phyloP scores from a whole-genome alignment of 2,797 vertebrate genomes.

The Protosalanx chinensis region DNA sequence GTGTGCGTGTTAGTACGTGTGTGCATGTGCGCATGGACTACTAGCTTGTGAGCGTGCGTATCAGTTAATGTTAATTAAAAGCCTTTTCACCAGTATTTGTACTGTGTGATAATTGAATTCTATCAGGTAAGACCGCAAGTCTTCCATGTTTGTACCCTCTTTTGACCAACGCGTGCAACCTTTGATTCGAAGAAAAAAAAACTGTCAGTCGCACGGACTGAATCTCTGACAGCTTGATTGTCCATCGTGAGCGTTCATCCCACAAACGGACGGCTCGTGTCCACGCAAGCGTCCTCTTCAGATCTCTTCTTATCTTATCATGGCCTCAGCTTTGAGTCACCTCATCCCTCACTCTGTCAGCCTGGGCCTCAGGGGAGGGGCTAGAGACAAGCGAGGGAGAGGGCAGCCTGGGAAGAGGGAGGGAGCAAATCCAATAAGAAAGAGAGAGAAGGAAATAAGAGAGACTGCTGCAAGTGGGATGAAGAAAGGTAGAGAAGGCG shows the following conservation, averaged over 20 bases:
- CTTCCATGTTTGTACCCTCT: slow-evolving; percentile 21
- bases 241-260: background rate
- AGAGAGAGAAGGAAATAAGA: slow-evolving; percentile 23
- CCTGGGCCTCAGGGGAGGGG: slow-evolving; percentile 74
- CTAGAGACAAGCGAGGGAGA: slow-evolving; percentile 76
- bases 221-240: slow-evolving; percentile 8
- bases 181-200: background rate
- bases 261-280: slow-evolving; percentile 23
- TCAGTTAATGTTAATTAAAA: slow-evolving; percentile 54
- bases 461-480: background rate
- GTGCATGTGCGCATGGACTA: slow-evolving; percentile 22
- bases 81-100: slow-evolving; percentile 53
- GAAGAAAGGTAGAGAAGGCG: background rate
- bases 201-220: slow-evolving; percentile 37
- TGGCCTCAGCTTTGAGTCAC: slow-evolving; percentile 61
- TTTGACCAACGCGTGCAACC: slow-evolving; percentile 17
- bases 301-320: slow-evolving; percentile 55
- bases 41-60: slow-evolving; percentile 51
- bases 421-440: slow-evolving; percentile 49
- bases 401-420: slow-evolving; percentile 68
- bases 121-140: slow-evolving; percentile 30
- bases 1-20: slow-evolving; percentile 36
- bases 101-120: slow-evolving; percentile 32
- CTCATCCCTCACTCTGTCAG: slow-evolving; percentile 66
- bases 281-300: slow-evolving; percentile 44